Base-by-base conservation (phyloP, 2,888 invertebrate species). In the Heliconius cydno region DNA sequence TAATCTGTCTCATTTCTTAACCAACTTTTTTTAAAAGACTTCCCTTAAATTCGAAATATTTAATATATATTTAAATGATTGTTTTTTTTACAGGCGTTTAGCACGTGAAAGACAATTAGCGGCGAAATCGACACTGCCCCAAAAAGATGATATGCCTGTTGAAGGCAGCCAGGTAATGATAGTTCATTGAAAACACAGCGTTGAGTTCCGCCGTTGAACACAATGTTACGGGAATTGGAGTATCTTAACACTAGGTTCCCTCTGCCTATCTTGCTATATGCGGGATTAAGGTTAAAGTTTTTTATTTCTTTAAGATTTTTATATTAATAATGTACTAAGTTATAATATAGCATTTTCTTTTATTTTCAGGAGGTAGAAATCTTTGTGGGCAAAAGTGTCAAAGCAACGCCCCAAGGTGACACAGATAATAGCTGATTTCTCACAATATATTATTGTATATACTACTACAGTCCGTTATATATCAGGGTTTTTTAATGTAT, bases 291-390 rank as follows among this genome's bases (percentile, higher is more conserved):
- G 46, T 4, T 46, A 5, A 5, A 46, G 15, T 46, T 46, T 4
- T 15, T 15, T 46, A 15, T 46, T 46, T 46, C 15, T 46, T 46
- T 46, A 46, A 15, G 46, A 46, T 15, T 15, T 46, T 46, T 46
- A 52, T n/a, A 60, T 60, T 60, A 60, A 60, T 30, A 30, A 30
- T 30, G 30, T 30, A 30, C 52, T 52, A 19, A 19, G 52, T 52
- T 52, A 19, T 60, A 60, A 5, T 28, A 65, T 65, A 28, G 28
- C 12, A 63, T n/a, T 70, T 12, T 57, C 15, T 77, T 67, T 78
- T 76, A 7, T 74, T 87, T 87, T 3, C 91, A 95, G 94, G 94
- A 94, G 84, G 94, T 95, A 30, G 94, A 95, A 86, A 95, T 95
- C 80, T 95, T 93, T 85, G 94, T 95, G 4, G 93, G 94, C 65